Base-by-base conservation (phyloP, 2,113 vertebrate genomes). In the Arvicanthis niloticus region DNA sequence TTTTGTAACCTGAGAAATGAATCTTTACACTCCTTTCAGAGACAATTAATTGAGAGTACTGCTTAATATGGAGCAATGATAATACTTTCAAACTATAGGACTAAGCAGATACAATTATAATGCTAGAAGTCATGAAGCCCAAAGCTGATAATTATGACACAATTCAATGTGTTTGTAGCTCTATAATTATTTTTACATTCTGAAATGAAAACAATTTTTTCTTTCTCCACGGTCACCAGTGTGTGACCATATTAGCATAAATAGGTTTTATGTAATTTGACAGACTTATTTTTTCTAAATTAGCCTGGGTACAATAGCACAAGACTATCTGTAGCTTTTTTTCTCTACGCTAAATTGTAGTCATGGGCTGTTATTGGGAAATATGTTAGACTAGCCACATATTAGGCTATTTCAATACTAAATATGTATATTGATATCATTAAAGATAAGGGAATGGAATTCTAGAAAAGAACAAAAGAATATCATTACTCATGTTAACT, bases 181-280 rank as follows among this genome's bases (percentile, higher is more conserved):
- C 93, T 78, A 70, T 16, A 91, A 73, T 81, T 93, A 84, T 80
- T 82, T 87, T 93, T 88, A 45, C 1, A 89, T 3, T 56, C 53
- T 87, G 42, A 95, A 86, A 89, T 81, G 9, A 91, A 94, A 94
- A 40, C 17, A 86, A 2, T 86, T 73, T n/a, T 51, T 68, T 11
- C 16, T 85, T 96, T 92, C 22, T 90, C 86, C 13, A 72, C 40
- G 34, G 19, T 93, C 51, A 58, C 15, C 7, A 73, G 34, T 65
- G 1, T 75, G 37, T 82, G n/a, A 67, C 17, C 68, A 10, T 48
- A 58, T 93, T 70, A 85, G 6, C 5, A 91, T 75, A 65, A 95
- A 48, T 53, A 9, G 0, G 60, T 96, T 62, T 65, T 45, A 51
- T 48, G 29, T 62, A 76, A 93, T 81, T 92, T 88, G 42, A 90